Conservation (phyloP, 2,888 invertebrate species). For the Synanthedon tipuliformis region DNA sequence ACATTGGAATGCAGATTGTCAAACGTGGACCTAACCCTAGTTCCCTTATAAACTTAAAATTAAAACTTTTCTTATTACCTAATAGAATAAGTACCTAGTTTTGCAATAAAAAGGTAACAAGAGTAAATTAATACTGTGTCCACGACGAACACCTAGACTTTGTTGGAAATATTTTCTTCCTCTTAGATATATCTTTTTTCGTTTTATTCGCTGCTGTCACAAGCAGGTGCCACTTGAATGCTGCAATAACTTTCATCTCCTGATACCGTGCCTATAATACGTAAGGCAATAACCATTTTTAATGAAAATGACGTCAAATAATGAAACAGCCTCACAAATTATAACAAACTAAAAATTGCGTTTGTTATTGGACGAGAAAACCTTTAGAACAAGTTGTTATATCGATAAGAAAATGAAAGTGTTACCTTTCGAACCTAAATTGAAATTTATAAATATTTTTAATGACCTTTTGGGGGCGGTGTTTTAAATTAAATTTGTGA, state of each 20-base stretch:
- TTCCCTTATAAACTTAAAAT: too few species aligned
- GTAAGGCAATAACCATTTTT: background rate
- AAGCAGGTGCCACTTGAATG: slow-evolving; percentile 5
- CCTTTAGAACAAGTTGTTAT: too few species aligned
- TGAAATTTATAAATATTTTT: background rate
- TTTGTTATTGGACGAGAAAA: too few species aligned
- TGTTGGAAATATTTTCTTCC: background rate
- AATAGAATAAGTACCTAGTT: too few species aligned
- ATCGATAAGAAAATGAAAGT: too few species aligned
- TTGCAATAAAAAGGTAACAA: too few species aligned
- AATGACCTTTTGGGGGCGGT: background rate
- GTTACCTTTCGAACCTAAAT: too few species aligned
- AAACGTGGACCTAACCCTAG: too few species aligned
- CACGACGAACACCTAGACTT: background rate
- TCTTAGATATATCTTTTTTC: slow-evolving; percentile 4
- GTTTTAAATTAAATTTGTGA: background rate
- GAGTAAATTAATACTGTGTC: background rate
- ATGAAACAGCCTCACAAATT: too few species aligned
- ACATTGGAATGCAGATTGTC: too few species aligned
- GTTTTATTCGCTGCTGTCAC: slow-evolving; percentile 8
- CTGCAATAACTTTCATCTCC: slow-evolving; percentile 11
- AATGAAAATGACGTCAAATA: slow-evolving; percentile 1
- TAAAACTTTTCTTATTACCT: too few species aligned
- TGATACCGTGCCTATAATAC: slow-evolving; percentile 3
- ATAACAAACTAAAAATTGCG: too few species aligned